Percentiles rank a stretch among this genome's conserved stretches.
phyloP scores from a whole-genome alignment of 2,888 invertebrate species.

The Drosophila picticornis region DNA sequence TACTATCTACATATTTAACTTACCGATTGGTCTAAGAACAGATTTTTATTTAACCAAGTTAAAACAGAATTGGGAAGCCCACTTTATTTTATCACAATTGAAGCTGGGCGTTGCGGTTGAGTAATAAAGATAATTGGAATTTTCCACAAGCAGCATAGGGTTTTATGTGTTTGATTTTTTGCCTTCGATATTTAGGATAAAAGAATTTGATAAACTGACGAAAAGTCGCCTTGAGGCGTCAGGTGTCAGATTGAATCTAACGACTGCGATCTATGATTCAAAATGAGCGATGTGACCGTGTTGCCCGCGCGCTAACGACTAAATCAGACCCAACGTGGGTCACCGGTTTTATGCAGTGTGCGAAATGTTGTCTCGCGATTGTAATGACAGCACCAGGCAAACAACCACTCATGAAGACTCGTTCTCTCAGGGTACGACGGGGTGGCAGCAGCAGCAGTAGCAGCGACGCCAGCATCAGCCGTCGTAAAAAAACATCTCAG shows the following conservation, averaged over 20 bases:
- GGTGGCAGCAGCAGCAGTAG: conserved; percentile 17
- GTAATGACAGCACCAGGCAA: conserved; percentile 36
- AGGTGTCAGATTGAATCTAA: conserved; percentile 34
- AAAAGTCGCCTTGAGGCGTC: conserved; percentile 6
- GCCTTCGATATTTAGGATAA: background rate
- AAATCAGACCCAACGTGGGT: conserved; percentile 82
- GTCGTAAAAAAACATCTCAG: conserved; percentile 21
- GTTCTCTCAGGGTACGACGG: conserved; percentile 47
- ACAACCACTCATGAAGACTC: conserved; percentile 47
- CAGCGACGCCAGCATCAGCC: conserved; percentile 11
- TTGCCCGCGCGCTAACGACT: conserved; percentile 85
- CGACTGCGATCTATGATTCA: conserved; percentile 24
- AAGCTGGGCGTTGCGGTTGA: conserved; percentile 6
- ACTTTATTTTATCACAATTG: conserved; percentile 20
- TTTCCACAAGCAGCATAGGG: background rate
- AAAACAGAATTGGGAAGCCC: background rate
- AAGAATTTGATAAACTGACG: conserved; percentile 4
- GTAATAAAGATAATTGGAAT: conserved; percentile 19
- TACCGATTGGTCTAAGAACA: conserved; percentile 43
- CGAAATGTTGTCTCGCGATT: conserved; percentile 58
- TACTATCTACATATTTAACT: conserved; percentile 29
- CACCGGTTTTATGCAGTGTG: conserved; percentile 83
- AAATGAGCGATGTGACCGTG: conserved; percentile 80
- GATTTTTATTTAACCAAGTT: conserved; percentile 6
- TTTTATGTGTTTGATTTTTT: background rate